Conservation (phyloP, 2,113 vertebrate genomes). For the Phocoena phocoena region DNA sequence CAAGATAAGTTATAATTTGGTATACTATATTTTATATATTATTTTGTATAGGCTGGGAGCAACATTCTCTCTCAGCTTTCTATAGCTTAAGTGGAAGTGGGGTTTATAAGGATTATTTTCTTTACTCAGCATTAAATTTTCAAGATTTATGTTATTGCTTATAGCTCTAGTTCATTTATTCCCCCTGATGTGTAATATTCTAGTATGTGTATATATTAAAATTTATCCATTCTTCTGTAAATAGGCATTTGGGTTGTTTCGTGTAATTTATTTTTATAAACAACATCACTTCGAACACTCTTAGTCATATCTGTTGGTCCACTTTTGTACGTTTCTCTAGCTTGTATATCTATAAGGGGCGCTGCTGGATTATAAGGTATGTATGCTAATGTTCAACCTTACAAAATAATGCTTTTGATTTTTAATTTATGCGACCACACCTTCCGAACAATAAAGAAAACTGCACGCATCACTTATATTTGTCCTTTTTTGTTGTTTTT, state of each 20-base stretch:
- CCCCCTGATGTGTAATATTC: neutral
- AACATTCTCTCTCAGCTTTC: neutral
- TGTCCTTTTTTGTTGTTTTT: neutral
- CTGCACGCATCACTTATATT: neutral
- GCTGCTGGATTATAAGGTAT: neutral
- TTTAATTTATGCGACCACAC: neutral
- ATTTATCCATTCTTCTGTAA: neutral
- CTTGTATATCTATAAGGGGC: neutral
- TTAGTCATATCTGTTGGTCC: neutral
- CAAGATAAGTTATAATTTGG: neutral
- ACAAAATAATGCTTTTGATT: slow-evolving; percentile 1
- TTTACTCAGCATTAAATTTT: neutral
- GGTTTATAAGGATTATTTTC: neutral
- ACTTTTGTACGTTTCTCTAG: neutral
- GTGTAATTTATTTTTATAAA: slow-evolving; percentile 23
- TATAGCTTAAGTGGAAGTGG: neutral
- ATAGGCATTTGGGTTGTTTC: neutral
- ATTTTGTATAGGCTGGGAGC: neutral
- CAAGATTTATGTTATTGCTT: slow-evolving; percentile 7
- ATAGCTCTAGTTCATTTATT: slow-evolving; percentile 1
- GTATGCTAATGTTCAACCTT: neutral
- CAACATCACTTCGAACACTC: neutral
- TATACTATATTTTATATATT: neutral
- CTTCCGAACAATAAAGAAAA: neutral
- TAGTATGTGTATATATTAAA: neutral